Evolutionary conservation across 2,113 vertebrate species (phyloP), one percentile per base, ranked within the genome.

Genomic region (Pterophyllum scalare): DNA sequence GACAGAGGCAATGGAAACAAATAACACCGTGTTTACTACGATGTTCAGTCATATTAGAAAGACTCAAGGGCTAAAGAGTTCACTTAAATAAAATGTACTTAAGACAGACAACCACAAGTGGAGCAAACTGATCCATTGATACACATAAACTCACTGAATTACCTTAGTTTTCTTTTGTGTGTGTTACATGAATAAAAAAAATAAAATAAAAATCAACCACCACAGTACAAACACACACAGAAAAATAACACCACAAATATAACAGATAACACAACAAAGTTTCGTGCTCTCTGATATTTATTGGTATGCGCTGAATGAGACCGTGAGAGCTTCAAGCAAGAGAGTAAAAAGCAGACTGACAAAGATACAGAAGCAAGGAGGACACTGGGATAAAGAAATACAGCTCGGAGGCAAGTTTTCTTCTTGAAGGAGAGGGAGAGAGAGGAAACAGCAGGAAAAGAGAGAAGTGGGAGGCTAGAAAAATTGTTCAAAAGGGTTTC

Each of bases 371-470:
- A 80, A 43, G 65, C 61, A 65, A 79, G 64, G 87, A 79, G 70
- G 89, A 85, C 85, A 77, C n/a, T 64, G 67, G 60, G 60, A 89
- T 26, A 75, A 59, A 83, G 83, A 80, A 80, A 67, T 65, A 77
- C 10, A 80, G 82, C 82, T 74, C 15, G 59, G 17, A 79, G 87
- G 70, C 3, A 43, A 87, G 65, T 81, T 60, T 72, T 3, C 31
- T 62, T 59, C 83, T 83, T 87, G 75, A 78, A 62, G 22, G 79
- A 85, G 26, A 75, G n/a, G n/a, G 31, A 64, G 24, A 35, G 35
- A 35, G 35, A 54, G 60, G 15, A 67, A 87, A 77, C 49, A 61
- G 59, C 49, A 35, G 11, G 7, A 31, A 75, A 74, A 77, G 12
- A 74, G 13, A 49, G 58, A 77, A 58, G 62, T 77, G 43, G 62